phyloP scores from a whole-genome alignment of 1,140 invertebrate genomes.

The Melipona quadrifasciata region DNA sequence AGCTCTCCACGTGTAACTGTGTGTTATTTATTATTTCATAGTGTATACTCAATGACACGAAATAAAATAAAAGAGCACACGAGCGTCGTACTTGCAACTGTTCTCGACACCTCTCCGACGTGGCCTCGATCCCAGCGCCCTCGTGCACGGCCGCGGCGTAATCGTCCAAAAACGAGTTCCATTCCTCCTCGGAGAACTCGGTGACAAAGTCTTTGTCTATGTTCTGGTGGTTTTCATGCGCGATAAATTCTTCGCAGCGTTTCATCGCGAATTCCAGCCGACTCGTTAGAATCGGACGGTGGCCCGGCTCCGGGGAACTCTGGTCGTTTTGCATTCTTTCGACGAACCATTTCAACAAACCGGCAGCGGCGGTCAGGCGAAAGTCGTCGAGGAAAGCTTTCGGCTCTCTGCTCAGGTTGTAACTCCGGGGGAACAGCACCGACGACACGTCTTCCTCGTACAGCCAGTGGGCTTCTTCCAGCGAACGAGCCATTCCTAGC shows the following conservation, averaged over 20 bases:
- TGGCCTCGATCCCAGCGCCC: conserved; percentile 65
- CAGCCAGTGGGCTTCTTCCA: conserved; percentile 85
- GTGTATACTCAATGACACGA: too few species aligned
- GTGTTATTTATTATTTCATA: too few species aligned
- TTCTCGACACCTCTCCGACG: conserved; percentile 29
- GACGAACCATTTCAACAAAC: conserved; percentile 83
- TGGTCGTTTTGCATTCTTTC: conserved; percentile 69
- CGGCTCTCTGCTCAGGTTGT: conserved; percentile 83
- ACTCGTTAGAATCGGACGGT: conserved; percentile 72
- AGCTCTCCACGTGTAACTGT: too few species aligned
- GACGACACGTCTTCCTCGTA: conserved; percentile 83
- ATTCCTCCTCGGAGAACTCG: conserved; percentile 82
- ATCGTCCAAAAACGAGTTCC: conserved; percentile 87
- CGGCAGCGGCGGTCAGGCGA: conserved; percentile 84
- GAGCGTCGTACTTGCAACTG: conserved; percentile 44
- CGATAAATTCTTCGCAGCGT: conserved; percentile 82
- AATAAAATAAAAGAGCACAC: neutral
- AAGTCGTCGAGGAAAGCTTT: conserved; percentile 85
- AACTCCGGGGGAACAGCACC: conserved; percentile 85
- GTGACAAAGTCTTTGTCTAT: conserved; percentile 77
- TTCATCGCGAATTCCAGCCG: conserved; percentile 82
- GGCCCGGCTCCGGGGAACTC: conserved; percentile 44
- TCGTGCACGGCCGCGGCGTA: conserved; percentile 81
- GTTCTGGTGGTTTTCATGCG: conserved; percentile 81
- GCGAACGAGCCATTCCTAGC: conserved; percentile 84